Base-by-base conservation (phyloP, 2,888 invertebrate species). In the Cyaniris semiargus region DNA sequence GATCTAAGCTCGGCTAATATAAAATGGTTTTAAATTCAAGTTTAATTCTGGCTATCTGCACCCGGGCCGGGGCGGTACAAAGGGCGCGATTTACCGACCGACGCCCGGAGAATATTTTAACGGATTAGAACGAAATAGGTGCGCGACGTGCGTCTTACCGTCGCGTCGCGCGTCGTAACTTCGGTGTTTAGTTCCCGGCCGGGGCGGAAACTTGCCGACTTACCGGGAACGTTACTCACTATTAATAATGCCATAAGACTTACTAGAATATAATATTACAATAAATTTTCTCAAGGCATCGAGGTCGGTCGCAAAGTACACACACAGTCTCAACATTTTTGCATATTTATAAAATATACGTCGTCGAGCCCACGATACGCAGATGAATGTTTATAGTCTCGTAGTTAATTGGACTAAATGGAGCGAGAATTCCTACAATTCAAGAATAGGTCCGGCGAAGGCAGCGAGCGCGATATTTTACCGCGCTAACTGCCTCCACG, bases 1-100 rank as follows among this genome's bases (percentile, higher is more conserved):
- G 93, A 94, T 94, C 94, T 94, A 93, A 93, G 94, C 94, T 93
- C 92, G 93, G 92, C 93, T 94, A 94, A 94, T 94, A 94, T 94
- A 94, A 94, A 94, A 94, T 93, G 94, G 94, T 93, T 94, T 94
- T 93, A 94, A 94, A 93, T 93, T 93, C 92, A 92, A 93, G 91
- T 93, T 93, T 93, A 93, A 93, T 93, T 93, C 91, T 87, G 90
- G 90, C 90, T 93, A 92, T 93, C 93, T 92, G 87, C 89, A 87
- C 88, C 90, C 80, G 77, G 79, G 85, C 85, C 85, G 86, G 85
- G 85, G 84, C 87, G 90, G 90, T 90, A 90, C 90, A 92, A 91
- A 90, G 88, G 92, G 89, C 85, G 87, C 92, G 91, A 93, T 93
- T 93, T 93, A 94, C 93, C 90, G 87, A 88, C 91, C 91, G 92